phyloP scores from a whole-genome alignment of 2,888 invertebrate species.

The Ophioninae sp. region DNA sequence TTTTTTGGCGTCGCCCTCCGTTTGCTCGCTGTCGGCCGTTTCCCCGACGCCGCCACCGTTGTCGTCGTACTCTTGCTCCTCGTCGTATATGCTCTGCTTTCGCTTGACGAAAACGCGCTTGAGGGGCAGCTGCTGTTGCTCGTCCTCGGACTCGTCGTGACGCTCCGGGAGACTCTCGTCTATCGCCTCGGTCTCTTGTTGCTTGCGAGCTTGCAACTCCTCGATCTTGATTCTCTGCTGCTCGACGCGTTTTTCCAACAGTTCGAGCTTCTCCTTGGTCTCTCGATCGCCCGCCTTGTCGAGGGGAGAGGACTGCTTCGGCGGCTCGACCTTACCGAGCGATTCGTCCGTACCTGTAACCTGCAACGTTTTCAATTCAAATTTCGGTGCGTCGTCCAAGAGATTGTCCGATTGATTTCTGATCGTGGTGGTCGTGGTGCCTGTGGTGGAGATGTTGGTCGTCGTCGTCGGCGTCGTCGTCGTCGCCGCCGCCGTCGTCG shows the following conservation, averaged over 20 bases:
- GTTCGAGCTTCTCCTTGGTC: conserved; percentile 78
- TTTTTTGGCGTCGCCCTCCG: neutral
- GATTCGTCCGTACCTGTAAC: conserved; percentile 22
- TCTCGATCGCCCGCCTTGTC: conserved; percentile 74
- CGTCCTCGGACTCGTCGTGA: conserved; percentile 78
- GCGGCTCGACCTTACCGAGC: conserved; percentile 55
- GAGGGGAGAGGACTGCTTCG: conserved; percentile 56
- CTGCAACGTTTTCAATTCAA: conserved; percentile 76
- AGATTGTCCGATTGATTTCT: conserved; percentile 48
- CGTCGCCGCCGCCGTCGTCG: conserved; percentile 8
- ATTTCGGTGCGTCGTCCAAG: conserved; percentile 69
- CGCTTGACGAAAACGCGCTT: conserved; percentile 85
- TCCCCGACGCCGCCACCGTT: conserved; percentile 14
- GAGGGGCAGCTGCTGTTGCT: conserved; percentile 81
- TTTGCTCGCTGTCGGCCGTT: neutral
- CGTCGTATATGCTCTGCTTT: conserved; percentile 81
- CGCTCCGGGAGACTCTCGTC: conserved; percentile 79
- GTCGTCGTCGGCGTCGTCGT: neutral
- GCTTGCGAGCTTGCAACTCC: conserved; percentile 77
- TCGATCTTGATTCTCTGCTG: conserved; percentile 78
- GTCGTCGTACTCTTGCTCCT: conserved; percentile 78
- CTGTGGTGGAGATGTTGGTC: too few relatives aligned
- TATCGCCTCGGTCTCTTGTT: conserved; percentile 76
- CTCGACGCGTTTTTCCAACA: conserved; percentile 77
- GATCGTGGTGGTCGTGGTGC: neutral